A percentile compares a stretch with the other conserved stretches of the same genome.
These are phyloP conservation scores for Tragelaphus oryx DNA, from an alignment of 2,797 vertebrate genomes.

Conservation along the genomic window DNA sequence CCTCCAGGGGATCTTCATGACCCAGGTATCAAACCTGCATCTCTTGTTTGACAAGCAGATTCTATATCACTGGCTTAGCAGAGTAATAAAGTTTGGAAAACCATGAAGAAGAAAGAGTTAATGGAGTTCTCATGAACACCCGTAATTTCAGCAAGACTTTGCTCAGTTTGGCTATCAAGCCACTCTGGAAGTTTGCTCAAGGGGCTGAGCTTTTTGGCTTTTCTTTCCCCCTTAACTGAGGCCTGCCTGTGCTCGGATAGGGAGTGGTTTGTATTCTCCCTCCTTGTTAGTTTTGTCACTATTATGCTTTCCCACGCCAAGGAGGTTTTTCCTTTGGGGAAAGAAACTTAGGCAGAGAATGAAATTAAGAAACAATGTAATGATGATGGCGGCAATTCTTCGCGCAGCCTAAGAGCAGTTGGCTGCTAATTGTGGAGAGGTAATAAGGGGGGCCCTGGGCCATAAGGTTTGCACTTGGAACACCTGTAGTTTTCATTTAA, in stretches of 20 bases:
- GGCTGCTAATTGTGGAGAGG: conserved; percentile 56
- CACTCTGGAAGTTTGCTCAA: not conserved
- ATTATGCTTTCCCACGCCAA: conserved; percentile 43
- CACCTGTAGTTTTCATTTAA: conserved; percentile 69
- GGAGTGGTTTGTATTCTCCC: conserved; percentile 20
- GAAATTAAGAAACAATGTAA: conserved; percentile 54
- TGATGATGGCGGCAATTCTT: conserved; percentile 56
- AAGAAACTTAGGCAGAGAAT: conserved; percentile 58
- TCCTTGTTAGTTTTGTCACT: conserved; percentile 49
- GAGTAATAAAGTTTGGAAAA: conserved; percentile 8
- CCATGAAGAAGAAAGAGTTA: not conserved
- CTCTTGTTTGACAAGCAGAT: not conserved
- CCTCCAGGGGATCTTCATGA: not conserved
- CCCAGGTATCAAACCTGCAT: not conserved
- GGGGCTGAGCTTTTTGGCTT: not conserved
- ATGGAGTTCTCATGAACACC: not conserved
- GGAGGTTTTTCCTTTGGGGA: conserved; percentile 60
- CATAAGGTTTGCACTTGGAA: conserved; percentile 68
- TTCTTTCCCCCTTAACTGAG: not conserved
- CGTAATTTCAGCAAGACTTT: not conserved
- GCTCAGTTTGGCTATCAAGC: not conserved
- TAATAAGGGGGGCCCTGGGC: conserved; percentile 62
- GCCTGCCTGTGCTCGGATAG: not conserved
- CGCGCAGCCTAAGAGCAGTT: conserved; percentile 55
- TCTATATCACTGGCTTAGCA: not conserved